Evolutionary conservation across 1,140 invertebrate species (phyloP), one percentile per base, ranked within the genome.

Genomic region (Conus betulinus): DNA sequence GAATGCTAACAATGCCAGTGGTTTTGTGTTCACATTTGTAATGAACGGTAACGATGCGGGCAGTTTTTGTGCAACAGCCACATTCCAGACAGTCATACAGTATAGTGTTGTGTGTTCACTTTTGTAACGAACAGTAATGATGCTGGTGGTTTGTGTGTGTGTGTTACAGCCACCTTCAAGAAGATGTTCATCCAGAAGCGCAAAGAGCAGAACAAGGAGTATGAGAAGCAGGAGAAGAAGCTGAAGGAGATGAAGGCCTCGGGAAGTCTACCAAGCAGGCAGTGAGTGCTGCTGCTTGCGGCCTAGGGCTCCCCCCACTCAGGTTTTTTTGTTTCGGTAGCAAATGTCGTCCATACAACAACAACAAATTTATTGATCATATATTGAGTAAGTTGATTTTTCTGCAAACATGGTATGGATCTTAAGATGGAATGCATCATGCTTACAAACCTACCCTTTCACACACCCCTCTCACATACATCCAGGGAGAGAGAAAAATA

Each of bases 181-280:
- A 99, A 99, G 95, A 99, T 99, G 99, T 97, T 98, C 94, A 97
- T 97, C 0, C 99, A 99, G 94, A 99, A 99, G 94, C 96, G 97
- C 15, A 98, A 98, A 93, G 99, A 99, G 95, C 97, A 98, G 96
- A 96, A 98, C n/a, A 99, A 99, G 94, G 98, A 99, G 90, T 99
- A 98, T 95, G 99, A 99, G 94, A 99, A 99, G 94, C 99, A 99
- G 95, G 98, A 99, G 94, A 99, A 99, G 95, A 96, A 97, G 81
- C 94, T 99, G 0, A 98, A 98, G 92, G 98, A 99, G 88, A 93
- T 99, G 94, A 99, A 99, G 96, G 97, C 98, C 8, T 97, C 98
- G 67, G 99, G 82, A 97, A 98, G 93, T 99, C 98, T 6, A 98
- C 98, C 94, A 99, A 99, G 95, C 96, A 97, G 91, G 99, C 99